A percentile compares a stretch with the other conserved stretches of the same genome.
Evolutionary conservation across 2,888 invertebrate species (phyloP).

Genomic region (Yponomeuta sedellus): DNA sequence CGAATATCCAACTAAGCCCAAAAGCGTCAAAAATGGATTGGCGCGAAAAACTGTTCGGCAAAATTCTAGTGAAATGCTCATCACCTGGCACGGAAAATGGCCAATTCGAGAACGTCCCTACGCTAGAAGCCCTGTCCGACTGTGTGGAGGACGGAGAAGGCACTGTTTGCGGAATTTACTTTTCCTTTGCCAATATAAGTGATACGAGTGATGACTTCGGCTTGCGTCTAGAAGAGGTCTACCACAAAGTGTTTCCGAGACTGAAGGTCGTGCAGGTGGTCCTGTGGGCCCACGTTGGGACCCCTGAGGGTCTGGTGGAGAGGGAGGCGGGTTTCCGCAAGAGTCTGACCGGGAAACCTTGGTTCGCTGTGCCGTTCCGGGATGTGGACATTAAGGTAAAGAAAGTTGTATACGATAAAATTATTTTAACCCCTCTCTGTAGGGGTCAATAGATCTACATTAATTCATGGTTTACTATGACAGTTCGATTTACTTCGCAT

Average conservation of each 20-base stretch:
- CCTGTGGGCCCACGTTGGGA: conserved; percentile 78
- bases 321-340: conserved; percentile 79
- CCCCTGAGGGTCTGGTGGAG: conserved; percentile 78
- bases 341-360: conserved; percentile 79
- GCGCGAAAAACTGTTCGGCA: conserved; percentile 79
- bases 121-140: conserved; percentile 60
- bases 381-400: conserved; percentile 82
- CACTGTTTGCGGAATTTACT: conserved; percentile 79
- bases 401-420: conserved; percentile 25
- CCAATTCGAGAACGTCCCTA: conserved; percentile 61
- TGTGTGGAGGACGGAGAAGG: conserved; percentile 70
- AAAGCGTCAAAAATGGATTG: conserved; percentile 62
- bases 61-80: conserved; percentile 71
- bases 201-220: conserved; percentile 82
- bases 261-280: conserved; percentile 82
- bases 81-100: conserved; percentile 57
- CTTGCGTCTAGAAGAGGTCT: conserved; percentile 78
- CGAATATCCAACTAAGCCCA: not conserved
- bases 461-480: no score
- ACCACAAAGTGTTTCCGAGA: conserved; percentile 62
- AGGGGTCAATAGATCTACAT: no score
- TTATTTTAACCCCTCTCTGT: no score
- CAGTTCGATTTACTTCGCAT: no score
- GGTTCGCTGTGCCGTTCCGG: conserved; percentile 83
- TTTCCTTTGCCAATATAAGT: conserved; percentile 83